These are phyloP conservation scores for Trochalopteron elliotii DNA, from an alignment of 2,113 vertebrate species.

Conservation along the genomic window DNA sequence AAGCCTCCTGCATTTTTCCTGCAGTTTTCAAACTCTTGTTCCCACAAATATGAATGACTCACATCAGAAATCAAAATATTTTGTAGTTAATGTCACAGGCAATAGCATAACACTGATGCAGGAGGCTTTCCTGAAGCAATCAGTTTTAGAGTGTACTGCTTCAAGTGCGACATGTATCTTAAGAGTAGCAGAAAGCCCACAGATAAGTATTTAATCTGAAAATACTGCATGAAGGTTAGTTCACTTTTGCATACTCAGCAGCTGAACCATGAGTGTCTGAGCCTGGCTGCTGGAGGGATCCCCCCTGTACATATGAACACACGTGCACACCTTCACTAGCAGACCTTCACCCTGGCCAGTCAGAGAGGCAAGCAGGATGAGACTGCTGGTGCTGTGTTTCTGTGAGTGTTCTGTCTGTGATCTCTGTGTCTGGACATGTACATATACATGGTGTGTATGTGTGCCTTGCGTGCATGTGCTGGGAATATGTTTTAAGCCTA, in stretches of 20 bases:
- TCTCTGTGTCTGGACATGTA: rapidly evolving
- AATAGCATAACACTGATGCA: neutral
- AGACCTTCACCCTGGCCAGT: neutral
- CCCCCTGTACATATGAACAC: neutral
- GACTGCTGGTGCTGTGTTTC: neutral
- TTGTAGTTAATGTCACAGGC: neutral
- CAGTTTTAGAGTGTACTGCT: neutral
- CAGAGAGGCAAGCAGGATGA: neutral
- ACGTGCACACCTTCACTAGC: neutral
- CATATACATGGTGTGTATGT: rapidly evolving
- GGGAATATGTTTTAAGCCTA: neutral
- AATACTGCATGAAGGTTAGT: neutral
- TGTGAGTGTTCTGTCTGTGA: neutral
- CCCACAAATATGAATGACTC: neutral
- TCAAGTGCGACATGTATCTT: neutral
- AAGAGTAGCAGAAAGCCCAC: neutral
- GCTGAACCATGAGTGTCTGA: neutral
- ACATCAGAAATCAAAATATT: neutral
- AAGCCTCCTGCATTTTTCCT: neutral
- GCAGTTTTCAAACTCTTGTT: neutral
- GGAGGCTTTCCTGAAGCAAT: neutral
- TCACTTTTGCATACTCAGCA: neutral
- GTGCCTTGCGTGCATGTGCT: rapidly evolving
- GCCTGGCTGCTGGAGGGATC: neutral
- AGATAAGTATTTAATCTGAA: neutral